phyloP scores from a whole-genome alignment of 2,888 invertebrate species.

The Bhutanitis thaidina region DNA sequence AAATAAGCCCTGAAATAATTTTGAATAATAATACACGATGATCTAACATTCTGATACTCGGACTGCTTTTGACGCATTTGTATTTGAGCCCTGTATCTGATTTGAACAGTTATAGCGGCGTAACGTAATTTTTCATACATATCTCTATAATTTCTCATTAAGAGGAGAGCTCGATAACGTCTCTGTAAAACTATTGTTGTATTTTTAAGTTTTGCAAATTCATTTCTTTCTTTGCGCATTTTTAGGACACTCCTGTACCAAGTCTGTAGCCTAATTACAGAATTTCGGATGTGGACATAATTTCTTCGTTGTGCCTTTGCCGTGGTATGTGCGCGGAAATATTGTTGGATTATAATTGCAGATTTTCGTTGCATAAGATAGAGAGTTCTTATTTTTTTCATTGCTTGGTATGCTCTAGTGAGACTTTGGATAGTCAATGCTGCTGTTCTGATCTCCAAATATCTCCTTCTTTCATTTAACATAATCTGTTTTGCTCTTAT shows the following conservation, averaged over 20 bases:
- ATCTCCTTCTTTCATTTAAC: conserved; percentile 51
- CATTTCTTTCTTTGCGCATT: conserved; percentile 48
- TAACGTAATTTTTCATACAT: conserved; percentile 30
- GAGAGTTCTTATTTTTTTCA: conserved; percentile 37
- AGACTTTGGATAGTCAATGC: conserved; percentile 68
- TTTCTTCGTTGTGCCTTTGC: conserved; percentile 30
- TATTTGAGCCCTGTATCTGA: conserved; percentile 52
- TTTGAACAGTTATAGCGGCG: conserved; percentile 50
- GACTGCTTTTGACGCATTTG: conserved; percentile 48
- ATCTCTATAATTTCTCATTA: conserved; percentile 33
- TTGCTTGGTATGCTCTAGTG: conserved; percentile 55
- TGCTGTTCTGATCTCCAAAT: conserved; percentile 51
- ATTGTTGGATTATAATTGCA: conserved; percentile 38
- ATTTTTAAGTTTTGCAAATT: conserved; percentile 35
- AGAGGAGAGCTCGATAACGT: conserved; percentile 37
- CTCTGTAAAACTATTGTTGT: conserved; percentile 49
- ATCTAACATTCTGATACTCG: conserved; percentile 41
- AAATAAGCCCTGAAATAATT: conserved; percentile 52
- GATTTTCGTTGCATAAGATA: conserved; percentile 43
- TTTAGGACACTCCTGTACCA: conserved; percentile 56
- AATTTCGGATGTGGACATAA: conserved; percentile 32
- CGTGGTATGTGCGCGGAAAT: conserved; percentile 37
- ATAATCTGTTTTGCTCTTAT: conserved; percentile 64
- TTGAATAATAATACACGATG: conserved; percentile 55
- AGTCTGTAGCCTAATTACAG: conserved; percentile 48